Evolutionary conservation across 2,113 vertebrate species (phyloP).

Genomic region (Pavo muticus): DNA sequence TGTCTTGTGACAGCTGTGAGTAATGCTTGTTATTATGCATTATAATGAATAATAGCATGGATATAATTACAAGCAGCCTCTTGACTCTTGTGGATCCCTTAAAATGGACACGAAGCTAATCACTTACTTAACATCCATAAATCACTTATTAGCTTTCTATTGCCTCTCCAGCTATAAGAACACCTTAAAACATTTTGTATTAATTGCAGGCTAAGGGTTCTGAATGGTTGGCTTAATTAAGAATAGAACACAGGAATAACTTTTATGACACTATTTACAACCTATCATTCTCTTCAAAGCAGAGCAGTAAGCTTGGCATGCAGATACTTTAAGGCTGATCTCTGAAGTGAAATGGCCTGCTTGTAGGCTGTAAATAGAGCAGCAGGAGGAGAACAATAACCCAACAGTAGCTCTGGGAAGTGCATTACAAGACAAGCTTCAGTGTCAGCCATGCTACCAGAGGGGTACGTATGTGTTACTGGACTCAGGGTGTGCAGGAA

Average conservation of each 20-base stretch:
- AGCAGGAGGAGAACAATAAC: background rate
- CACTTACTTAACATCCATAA: background rate
- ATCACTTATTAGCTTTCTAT: background rate
- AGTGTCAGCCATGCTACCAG: background rate
- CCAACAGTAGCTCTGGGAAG: background rate
- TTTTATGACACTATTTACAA: background rate
- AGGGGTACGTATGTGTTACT: accelerated
- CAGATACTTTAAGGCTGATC: background rate
- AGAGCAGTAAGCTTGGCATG: background rate
- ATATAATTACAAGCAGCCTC: background rate
- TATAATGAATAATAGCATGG: background rate
- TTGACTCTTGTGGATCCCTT: background rate
- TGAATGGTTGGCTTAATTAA: background rate
- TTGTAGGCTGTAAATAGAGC: background rate
- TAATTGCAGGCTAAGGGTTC: background rate
- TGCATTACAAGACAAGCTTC: background rate
- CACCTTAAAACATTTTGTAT: background rate
- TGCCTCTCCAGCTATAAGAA: background rate
- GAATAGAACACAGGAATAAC: background rate
- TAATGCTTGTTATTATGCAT: background rate
- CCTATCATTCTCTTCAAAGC: background rate
- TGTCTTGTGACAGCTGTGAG: background rate
- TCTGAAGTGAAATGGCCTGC: background rate
- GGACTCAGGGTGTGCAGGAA: background rate
- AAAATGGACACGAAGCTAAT: background rate